Evolutionary conservation across 2,797 vertebrate species (phyloP).

Genomic region (Malacoctenus gilli): DNA sequence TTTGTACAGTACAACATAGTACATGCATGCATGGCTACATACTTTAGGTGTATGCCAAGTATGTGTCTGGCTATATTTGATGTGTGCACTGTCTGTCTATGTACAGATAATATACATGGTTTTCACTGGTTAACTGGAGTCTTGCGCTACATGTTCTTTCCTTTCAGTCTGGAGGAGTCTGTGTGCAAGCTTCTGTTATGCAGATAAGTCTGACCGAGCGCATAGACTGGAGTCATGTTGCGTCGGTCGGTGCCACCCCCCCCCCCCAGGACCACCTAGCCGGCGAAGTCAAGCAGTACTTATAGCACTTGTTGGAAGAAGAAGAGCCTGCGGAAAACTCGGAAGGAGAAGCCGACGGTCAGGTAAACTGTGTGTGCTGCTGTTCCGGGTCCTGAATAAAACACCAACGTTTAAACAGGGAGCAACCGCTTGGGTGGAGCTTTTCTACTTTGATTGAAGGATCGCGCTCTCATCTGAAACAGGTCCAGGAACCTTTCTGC

Average conservation of each 20-base stretch:
- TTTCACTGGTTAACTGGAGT: slow-evolving; percentile 16
- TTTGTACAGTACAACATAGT: slow-evolving; percentile 40
- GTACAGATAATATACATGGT: slow-evolving; percentile 46
- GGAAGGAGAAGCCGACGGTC: slow-evolving; percentile 8
- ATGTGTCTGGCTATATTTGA: slow-evolving; percentile 21
- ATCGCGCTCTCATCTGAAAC: too few species aligned
- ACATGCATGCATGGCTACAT: slow-evolving; percentile 59
- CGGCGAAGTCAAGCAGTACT: slow-evolving; percentile 34
- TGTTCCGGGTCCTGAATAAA: slow-evolving; percentile 13
- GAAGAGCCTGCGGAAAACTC: too few species aligned
- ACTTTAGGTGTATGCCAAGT: slow-evolving; percentile 21
- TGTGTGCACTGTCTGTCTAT: slow-evolving; percentile 31
- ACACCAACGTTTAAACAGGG: slow-evolving; percentile 24
- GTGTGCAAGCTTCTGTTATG: slow-evolving; percentile 67
- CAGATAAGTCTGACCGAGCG: slow-evolving; percentile 56
- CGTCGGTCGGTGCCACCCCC: slow-evolving; percentile 29
- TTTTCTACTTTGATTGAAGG: background rate
- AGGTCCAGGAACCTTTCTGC: too few species aligned
- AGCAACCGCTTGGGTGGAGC: slow-evolving; percentile 5
- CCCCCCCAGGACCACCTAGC: slow-evolving; percentile 26
- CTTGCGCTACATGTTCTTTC: slow-evolving; percentile 15
- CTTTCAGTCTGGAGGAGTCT: slow-evolving; percentile 37
- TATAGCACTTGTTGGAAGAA: slow-evolving; percentile 29
- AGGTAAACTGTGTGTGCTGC: slow-evolving; percentile 14
- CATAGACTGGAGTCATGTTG: slow-evolving; percentile 64